These are phyloP conservation scores for Rhynchophorus ferrugineus DNA, from an alignment of 1,140 invertebrate species.

Conservation along the genomic window DNA sequence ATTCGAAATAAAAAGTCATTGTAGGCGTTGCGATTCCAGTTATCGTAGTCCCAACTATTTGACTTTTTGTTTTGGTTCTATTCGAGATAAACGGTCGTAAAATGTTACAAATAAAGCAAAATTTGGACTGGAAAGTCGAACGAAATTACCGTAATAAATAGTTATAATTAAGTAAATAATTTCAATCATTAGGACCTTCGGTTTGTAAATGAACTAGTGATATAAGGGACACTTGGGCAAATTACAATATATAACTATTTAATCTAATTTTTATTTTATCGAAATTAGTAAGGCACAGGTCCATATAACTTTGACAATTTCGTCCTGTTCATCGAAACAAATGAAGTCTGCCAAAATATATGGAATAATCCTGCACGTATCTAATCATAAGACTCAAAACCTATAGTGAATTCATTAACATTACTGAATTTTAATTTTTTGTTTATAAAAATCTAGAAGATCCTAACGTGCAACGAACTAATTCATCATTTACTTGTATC, in stretches of 20 bases:
- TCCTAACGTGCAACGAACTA: constrained; percentile 14
- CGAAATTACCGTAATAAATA: too few species aligned
- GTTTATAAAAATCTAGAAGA: constrained; percentile 12
- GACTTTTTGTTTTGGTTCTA: too few species aligned
- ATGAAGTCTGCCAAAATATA: background rate
- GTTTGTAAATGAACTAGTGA: constrained; percentile 11
- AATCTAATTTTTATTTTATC: constrained; percentile 20
- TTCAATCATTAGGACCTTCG: constrained; percentile 20
- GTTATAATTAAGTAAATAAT: background rate
- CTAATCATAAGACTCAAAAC: constrained; percentile 16
- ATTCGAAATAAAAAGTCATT: too few species aligned
- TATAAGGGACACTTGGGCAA: constrained; percentile 23
- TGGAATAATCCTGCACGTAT: constrained; percentile 22
- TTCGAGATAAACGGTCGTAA: too few species aligned
- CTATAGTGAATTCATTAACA: constrained; percentile 9
- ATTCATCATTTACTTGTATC: too few species aligned
- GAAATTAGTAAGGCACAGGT: constrained; percentile 21
- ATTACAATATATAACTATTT: constrained; percentile 22
- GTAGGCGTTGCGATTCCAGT: too few species aligned
- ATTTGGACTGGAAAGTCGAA: too few species aligned
- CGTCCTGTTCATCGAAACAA: background rate
- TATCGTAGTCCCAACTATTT: too few species aligned
- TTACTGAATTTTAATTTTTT: constrained; percentile 4
- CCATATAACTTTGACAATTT: background rate
- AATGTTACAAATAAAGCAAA: constrained; percentile 1